A percentile compares a stretch with the other conserved stretches of the same genome.
Conservation (phyloP, 2,888 invertebrate genomes). For the Pollenia labialis region DNA sequence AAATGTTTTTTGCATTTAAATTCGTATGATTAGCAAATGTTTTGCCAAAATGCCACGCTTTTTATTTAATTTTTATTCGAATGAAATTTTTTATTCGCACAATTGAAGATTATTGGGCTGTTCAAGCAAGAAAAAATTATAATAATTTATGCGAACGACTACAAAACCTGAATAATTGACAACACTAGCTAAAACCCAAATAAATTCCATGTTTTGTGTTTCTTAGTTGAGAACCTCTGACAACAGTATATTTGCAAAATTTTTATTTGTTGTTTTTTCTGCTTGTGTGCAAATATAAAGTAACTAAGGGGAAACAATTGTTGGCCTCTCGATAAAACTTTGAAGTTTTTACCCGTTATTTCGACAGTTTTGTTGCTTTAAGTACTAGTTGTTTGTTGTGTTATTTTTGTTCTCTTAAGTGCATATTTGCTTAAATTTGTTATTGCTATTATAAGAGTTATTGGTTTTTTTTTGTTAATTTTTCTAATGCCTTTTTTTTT, state of each 20-base stretch:
- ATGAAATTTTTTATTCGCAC: no score
- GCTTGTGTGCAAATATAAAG: background rate
- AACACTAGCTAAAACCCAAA: no score
- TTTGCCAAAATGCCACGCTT: no score
- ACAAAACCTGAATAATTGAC: no score
- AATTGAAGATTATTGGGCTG: no score
- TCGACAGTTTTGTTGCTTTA: background rate
- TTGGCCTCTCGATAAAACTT: background rate
- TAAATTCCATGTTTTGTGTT: no score
- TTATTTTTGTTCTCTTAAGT: background rate
- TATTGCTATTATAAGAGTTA: background rate
- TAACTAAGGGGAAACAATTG: constrained; percentile 12
- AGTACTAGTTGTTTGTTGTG: background rate
- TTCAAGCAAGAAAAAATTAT: no score
- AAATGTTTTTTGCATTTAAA: no score
- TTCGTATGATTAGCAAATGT: no score
- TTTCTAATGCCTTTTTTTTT: constrained; percentile 34
- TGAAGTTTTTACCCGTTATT: constrained; percentile 1
- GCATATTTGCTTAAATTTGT: constrained; percentile 25
- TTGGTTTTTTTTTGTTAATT: constrained; percentile 19
- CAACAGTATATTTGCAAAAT: background rate
- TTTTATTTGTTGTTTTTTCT: constrained; percentile 11
- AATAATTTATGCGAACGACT: no score
- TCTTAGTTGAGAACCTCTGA: constrained; percentile 22
- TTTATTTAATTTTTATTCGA: no score